Evolutionary conservation across 1,140 invertebrate species (phyloP), one percentile per base, ranked within the genome.

Genomic region (Belonocnema kinseyi): DNA sequence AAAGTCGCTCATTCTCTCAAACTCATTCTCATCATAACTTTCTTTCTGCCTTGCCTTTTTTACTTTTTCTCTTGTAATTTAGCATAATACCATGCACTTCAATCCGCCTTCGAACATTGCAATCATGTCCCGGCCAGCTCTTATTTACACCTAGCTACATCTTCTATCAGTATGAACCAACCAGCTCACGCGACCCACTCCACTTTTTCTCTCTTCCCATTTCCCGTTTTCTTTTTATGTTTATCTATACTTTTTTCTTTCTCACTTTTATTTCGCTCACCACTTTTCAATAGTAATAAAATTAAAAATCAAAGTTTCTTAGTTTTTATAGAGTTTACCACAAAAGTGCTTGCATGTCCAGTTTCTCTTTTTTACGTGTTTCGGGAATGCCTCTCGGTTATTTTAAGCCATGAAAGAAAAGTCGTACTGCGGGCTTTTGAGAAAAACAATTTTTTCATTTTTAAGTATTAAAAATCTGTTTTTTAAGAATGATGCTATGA

Each of bases 171-270:
- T 40, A 66, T 40, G 46, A 66, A 66, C 26, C 33, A 40, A 16
- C 58, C 17, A 54, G 21, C 26, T 33, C 26, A 33, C 26, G 26
- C 19, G 19, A 8, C 50, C 72, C 50, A 19, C 33, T 53, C 54
- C 58, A 73, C 4, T 54, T 53, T 10, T 21, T 53, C 26, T 53
- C 16, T 54, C 21, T 5, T 50, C 11, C 51, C 61, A 66, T 19
- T 26, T 77, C 19, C 53, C 52, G 53, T 52, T 76, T 56, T 76
- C 56, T 76, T 50, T 73, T 7, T 71, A 13, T 56, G 50, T 33
- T 33, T 50, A 26, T 72, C 13, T 13, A 8, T 50, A 26, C 74
- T 52, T 74, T 66, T 58, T 33, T 70, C 46, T 74, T 0, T 12
- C n/a, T 21, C 33, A 7, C 14, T 53, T 54, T 11, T 11, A 51